A percentile compares a stretch with the other conserved stretches of the same genome.
These are phyloP conservation scores for Megastigmus dorsalis DNA, from an alignment of 2,888 invertebrate species.

Conservation along the genomic window DNA sequence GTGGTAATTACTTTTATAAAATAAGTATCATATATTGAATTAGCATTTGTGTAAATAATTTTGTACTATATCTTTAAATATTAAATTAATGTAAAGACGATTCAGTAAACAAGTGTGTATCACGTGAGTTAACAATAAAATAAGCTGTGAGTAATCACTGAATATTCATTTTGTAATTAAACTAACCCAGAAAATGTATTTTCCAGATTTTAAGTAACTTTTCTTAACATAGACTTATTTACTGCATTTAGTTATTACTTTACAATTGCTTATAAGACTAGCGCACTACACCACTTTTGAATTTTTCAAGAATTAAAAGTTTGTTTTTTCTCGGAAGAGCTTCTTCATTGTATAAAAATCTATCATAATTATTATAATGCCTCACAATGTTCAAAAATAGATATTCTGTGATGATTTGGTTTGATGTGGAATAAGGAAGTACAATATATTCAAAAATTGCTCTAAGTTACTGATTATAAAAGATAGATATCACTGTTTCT, in stretches of 20 bases:
- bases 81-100: conserved; percentile 21
- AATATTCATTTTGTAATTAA: conserved; percentile 19
- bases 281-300: conserved; percentile 4
- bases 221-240: background rate
- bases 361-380: conserved; percentile 10
- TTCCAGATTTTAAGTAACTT: conserved; percentile 35
- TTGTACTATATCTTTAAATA: conserved; percentile 17
- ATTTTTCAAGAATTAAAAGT: conserved; percentile 13
- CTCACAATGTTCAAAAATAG: conserved; percentile 24
- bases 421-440: conserved; percentile 20
- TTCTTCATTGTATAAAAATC: conserved; percentile 18
- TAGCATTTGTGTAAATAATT: conserved; percentile 14
- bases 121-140: conserved; percentile 9
- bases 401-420: conserved; percentile 10
- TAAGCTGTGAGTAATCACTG: conserved; percentile 7
- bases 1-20: conserved; percentile 30
- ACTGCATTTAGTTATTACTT: conserved; percentile 9
- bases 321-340: conserved; percentile 19
- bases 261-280: conserved; percentile 39
- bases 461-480: background rate
- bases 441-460: conserved; percentile 16
- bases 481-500: conserved; percentile 80
- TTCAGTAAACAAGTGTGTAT: conserved; percentile 2
- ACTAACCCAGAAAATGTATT: conserved; percentile 23
- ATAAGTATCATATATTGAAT: conserved; percentile 27